A percentile compares a stretch with the other conserved stretches of the same genome.
phyloP scores from a whole-genome alignment of 92 coral and sea anemone genomes.

The Epizoanthus ramosus region DNA sequence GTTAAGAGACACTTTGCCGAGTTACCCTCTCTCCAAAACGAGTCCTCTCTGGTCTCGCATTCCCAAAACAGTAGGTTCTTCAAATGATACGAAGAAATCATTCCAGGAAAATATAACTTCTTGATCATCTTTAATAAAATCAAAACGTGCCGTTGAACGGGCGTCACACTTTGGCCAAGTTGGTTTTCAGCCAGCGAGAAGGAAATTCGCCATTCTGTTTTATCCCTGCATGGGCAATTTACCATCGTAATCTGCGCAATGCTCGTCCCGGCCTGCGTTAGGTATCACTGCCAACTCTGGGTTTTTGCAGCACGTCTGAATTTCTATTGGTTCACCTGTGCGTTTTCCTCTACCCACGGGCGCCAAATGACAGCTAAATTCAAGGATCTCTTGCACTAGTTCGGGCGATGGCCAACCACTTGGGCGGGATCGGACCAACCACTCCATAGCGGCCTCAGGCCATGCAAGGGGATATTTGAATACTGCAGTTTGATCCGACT shows the following conservation, averaged over 20 bases:
- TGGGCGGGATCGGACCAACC: slow-evolving; percentile 70
- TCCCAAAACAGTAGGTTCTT: slow-evolving; percentile 30
- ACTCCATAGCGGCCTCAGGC: slow-evolving; percentile 86
- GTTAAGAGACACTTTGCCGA: background rate
- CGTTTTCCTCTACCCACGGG: slow-evolving; percentile 79
- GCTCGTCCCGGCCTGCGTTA: background rate
- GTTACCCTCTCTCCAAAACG: background rate
- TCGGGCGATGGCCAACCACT: slow-evolving; percentile 78
- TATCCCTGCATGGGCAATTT: slow-evolving; percentile 9
- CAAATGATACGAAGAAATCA: slow-evolving; percentile 17
- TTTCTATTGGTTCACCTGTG: slow-evolving; percentile 45
- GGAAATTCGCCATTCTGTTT: slow-evolving; percentile 28
- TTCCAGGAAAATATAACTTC: slow-evolving; percentile 1
- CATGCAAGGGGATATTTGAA: slow-evolving; percentile 70
- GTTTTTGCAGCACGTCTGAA: slow-evolving; percentile 45
- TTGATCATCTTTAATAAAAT: slow-evolving; percentile 18
- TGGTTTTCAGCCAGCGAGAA: slow-evolving; percentile 25
- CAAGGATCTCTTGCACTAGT: slow-evolving; percentile 70
- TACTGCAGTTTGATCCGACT: slow-evolving; percentile 57
- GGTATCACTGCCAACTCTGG: slow-evolving; percentile 26
- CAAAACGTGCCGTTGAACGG: slow-evolving; percentile 8
- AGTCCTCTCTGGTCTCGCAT: background rate
- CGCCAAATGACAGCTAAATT: slow-evolving; percentile 75
- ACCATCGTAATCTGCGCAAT: background rate
- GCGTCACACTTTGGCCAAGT: slow-evolving; percentile 4